Evolutionary conservation across 2,888 invertebrate genomes (phyloP).

Genomic region (Brachypalpus laphriformis): DNA sequence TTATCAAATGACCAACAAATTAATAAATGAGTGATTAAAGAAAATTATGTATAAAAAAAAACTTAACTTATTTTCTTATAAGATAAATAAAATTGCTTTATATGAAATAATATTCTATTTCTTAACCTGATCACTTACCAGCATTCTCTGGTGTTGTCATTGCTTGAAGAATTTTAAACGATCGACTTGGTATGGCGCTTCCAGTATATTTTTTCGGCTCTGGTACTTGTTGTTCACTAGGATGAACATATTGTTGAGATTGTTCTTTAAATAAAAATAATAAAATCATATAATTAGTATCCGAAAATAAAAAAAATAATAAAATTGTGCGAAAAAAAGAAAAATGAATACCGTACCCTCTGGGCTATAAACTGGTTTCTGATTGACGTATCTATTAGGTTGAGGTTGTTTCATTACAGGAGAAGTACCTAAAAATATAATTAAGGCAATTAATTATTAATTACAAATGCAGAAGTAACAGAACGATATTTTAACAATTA

Average conservation of each 20-base stretch:
- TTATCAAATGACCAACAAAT: slow-evolving; percentile 44
- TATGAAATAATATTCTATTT: slow-evolving; percentile 25
- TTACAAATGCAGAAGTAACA: background rate
- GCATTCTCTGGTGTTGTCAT: slow-evolving; percentile 89
- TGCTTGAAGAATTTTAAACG: slow-evolving; percentile 91
- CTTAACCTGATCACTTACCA: slow-evolving; percentile 83
- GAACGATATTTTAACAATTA: background rate
- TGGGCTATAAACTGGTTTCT: slow-evolving; percentile 77
- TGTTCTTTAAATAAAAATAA: slow-evolving; percentile 79
- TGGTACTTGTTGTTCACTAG: slow-evolving; percentile 87
- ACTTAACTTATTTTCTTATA: slow-evolving; percentile 53
- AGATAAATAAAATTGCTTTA: slow-evolving; percentile 62
- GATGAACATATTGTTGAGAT: slow-evolving; percentile 84
- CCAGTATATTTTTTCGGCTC: slow-evolving; percentile 90
- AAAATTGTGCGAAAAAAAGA: background rate
- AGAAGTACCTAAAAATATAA: slow-evolving; percentile 78
- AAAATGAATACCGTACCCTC: slow-evolving; percentile 72
- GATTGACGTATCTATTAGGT: slow-evolving; percentile 79
- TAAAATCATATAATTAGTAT: too few relatives aligned
- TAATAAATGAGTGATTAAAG: slow-evolving; percentile 23
- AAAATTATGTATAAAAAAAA: slow-evolving; percentile 62
- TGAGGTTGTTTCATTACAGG: slow-evolving; percentile 75
- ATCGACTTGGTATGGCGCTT: slow-evolving; percentile 91
- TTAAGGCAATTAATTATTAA: background rate
- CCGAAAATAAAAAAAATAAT: background rate